Conservation (phyloP, 2,113 vertebrate species). For the Parus major region DNA sequence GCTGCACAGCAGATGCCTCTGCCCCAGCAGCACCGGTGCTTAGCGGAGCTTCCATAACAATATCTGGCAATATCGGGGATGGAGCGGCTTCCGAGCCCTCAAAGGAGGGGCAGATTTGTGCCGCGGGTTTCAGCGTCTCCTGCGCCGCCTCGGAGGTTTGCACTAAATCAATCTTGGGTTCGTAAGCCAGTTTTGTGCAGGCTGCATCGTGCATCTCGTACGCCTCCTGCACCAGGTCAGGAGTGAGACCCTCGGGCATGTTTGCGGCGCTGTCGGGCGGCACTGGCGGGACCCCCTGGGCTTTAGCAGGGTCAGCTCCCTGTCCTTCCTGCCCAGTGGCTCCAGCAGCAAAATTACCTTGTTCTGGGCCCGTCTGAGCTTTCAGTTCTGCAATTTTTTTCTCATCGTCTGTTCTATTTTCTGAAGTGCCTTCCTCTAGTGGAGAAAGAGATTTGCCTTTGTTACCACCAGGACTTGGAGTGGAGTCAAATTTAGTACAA, state of each 20-base stretch:
- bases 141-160: slow-evolving; percentile 77
- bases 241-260: slow-evolving; percentile 90
- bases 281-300: background rate
- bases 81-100: slow-evolving; percentile 80
- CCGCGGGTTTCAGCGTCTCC: slow-evolving; percentile 70
- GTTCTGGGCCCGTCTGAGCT: slow-evolving; percentile 67
- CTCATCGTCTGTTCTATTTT: slow-evolving; percentile 81
- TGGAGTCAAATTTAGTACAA: slow-evolving; percentile 80
- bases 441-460: slow-evolving; percentile 62
- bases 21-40: slow-evolving; percentile 77
- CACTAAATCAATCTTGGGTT: slow-evolving; percentile 80
- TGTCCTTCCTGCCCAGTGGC: slow-evolving; percentile 47
- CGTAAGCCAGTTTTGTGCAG: slow-evolving; percentile 78
- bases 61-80: slow-evolving; percentile 88
- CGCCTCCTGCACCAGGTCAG: slow-evolving; percentile 92
- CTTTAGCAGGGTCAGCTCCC: slow-evolving; percentile 65
- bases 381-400: slow-evolving; percentile 81
- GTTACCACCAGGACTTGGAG: slow-evolving; percentile 67
- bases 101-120: slow-evolving; percentile 76
- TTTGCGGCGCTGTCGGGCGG: slow-evolving; percentile 58
- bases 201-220: slow-evolving; percentile 79
- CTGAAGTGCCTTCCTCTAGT: slow-evolving; percentile 67
- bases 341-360: slow-evolving; percentile 22
- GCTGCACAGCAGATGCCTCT: slow-evolving; percentile 75
- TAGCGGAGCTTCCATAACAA: slow-evolving; percentile 91